Evolutionary conservation across 2,113 vertebrate species (phyloP), one percentile per base, ranked within the genome.

Genomic region (Sinocyclocheilus anophthalmus): DNA sequence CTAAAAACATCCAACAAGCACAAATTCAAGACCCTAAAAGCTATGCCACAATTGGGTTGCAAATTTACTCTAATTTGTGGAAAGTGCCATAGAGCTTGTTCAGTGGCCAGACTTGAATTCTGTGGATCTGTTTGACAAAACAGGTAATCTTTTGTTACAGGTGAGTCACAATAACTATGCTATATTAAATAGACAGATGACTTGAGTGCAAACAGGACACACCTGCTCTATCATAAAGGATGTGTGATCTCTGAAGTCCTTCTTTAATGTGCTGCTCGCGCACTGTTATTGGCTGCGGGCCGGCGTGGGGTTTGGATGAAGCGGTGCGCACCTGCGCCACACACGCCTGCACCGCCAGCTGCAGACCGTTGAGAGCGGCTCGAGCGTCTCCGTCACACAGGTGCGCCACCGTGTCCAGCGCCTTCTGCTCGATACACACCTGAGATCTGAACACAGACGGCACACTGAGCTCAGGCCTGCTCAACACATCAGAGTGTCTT

Each of bases 181-280:
- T 45, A 3, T 50, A 50, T 69, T 26, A 16, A 11, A 45, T 3
- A 11, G 10, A 69, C 16, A 20, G 67, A 20, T 76, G 10, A 24
- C 72, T n/a, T 76, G 9, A 39, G 55, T 33, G 1, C 6, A 42
- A 50, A n/a, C 50, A 72, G 57, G 13, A 84, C 95, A 94, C 89
- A 97, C 98, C 98, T 83, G 97, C 98, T 93, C 96, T 96, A 88
- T 99, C 98, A 69, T 99, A 99, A 6, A 99, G 94, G 88, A 99
- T 96, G 86, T 99, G 98, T 14, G 98, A 99, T 72, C 96, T 95
- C 91, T 99, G 98, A 0, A 99, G 95, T 10, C 97, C 98, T 89
- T 98, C 97, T 90, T 99, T 99, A 48, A 97, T 75, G 0, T 99
- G 96, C 3, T 95, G 93, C 92, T 99, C 98, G 14, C 94, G 96